A percentile compares a stretch with the other conserved stretches of the same genome.
These are phyloP conservation scores for Pangasius larnaudii DNA, from an alignment of 2,797 vertebrate species.

Conservation along the genomic window DNA sequence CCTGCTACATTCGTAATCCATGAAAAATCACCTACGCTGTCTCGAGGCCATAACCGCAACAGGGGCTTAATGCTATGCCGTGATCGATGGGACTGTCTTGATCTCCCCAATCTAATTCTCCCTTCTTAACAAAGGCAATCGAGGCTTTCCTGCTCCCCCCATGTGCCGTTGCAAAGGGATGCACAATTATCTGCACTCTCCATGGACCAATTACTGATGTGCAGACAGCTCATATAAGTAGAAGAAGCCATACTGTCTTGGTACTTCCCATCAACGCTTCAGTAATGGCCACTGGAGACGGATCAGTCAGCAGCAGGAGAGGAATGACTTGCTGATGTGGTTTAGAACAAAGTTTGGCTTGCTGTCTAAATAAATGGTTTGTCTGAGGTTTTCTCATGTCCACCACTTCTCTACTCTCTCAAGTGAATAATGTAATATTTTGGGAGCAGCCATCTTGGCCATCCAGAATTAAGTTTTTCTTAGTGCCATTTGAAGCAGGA, in stretches of 20 bases:
- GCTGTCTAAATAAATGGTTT: not conserved
- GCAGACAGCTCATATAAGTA: not conserved
- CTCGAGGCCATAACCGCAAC: conserved; percentile 4
- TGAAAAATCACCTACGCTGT: conserved; percentile 15
- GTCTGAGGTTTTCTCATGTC: not conserved
- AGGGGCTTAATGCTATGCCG: not conserved
- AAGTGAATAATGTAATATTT: not conserved
- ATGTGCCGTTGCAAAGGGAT: not conserved
- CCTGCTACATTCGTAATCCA: not conserved
- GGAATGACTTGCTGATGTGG: not conserved
- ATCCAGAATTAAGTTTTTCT: not conserved
- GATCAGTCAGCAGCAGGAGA: not conserved
- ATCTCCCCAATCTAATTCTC: conserved; percentile 29
- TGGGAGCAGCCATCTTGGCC: not conserved
- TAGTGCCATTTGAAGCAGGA: not conserved
- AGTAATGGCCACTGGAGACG: not conserved
- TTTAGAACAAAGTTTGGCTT: not conserved
- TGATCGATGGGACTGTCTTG: conserved; percentile 40
- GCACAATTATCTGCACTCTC: conserved; percentile 47
- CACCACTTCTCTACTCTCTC: not conserved
- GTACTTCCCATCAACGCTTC: conserved; percentile 23
- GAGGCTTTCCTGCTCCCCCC: not conserved
- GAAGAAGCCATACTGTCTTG: not conserved
- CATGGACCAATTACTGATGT: conserved; percentile 38
- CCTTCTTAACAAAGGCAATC: conserved; percentile 18